A percentile compares a stretch with the other conserved stretches of the same genome.
Conservation (phyloP, 2,113 vertebrate genomes). For the Thryonomys swinderianus region DNA sequence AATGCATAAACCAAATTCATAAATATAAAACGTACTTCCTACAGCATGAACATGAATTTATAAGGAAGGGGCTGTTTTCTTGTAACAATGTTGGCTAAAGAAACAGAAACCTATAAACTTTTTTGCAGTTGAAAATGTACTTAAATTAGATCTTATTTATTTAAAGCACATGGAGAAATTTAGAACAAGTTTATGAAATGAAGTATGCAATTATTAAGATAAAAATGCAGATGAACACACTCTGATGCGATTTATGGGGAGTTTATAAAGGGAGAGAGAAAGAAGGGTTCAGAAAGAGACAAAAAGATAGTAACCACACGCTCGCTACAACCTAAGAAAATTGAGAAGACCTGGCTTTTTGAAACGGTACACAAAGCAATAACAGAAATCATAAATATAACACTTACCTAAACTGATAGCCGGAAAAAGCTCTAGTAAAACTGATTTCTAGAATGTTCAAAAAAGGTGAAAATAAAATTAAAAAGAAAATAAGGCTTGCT, state of each 20-base stretch:
- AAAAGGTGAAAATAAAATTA: background rate
- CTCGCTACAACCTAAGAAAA: background rate
- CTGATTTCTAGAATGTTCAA: background rate
- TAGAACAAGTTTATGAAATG: background rate
- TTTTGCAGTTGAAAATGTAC: background rate
- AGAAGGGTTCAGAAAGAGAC: background rate
- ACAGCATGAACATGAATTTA: background rate
- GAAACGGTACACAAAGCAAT: background rate
- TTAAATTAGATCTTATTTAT: background rate
- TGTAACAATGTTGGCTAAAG: background rate
- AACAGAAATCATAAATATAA: background rate
- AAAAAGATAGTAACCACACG: background rate
- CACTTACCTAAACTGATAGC: no score
- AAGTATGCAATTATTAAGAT: no score
- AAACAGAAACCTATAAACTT: background rate
- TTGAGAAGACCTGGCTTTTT: background rate
- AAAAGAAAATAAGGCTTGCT: background rate
- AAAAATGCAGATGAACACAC: no score
- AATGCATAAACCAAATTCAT: background rate
- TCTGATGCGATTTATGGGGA: accelerated
- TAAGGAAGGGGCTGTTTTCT: background rate
- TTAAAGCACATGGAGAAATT: background rate
- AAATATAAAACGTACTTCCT: background rate
- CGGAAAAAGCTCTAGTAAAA: background rate
- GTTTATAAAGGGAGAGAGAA: background rate